Evolutionary conservation across 2,888 invertebrate species (phyloP).

Genomic region (Drosophila monieri): DNA sequence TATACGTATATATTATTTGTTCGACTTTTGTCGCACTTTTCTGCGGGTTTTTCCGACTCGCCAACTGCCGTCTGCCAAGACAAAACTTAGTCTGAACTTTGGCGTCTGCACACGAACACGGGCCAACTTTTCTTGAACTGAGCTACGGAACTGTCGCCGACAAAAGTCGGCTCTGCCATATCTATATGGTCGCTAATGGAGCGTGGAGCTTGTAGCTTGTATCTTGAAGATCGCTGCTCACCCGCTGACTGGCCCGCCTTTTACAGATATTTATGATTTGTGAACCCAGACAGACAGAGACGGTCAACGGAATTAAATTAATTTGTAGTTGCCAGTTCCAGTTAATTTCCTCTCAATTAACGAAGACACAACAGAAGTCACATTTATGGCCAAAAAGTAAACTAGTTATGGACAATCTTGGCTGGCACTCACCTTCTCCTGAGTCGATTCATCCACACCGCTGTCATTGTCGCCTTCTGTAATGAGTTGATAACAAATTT

Average conservation of each 20-base stretch:
- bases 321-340: slow-evolving; percentile 45
- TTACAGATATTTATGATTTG: slow-evolving; percentile 81
- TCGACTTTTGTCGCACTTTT: slow-evolving; percentile 39
- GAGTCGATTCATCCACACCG: slow-evolving; percentile 92
- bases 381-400: slow-evolving; percentile 31
- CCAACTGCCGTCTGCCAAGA: slow-evolving; percentile 66
- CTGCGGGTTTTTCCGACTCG: slow-evolving; percentile 64
- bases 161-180: slow-evolving; percentile 17
- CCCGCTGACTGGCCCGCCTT: slow-evolving; percentile 56
- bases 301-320: slow-evolving; percentile 48
- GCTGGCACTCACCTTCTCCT: slow-evolving; percentile 88
- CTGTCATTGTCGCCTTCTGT: slow-evolving; percentile 93
- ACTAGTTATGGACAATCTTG: slow-evolving; percentile 8
- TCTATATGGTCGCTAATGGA: slow-evolving; percentile 61
- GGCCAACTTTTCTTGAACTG: slow-evolving; percentile 22
- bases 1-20: slow-evolving; percentile 3
- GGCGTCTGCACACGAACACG: slow-evolving; percentile 45
- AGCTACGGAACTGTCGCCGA: slow-evolving; percentile 27
- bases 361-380: slow-evolving; percentile 8
- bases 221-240: slow-evolving; percentile 16
- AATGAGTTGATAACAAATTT: slow-evolving; percentile 58
- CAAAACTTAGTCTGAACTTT: slow-evolving; percentile 73
- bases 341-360: slow-evolving; percentile 53
- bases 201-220: slow-evolving; percentile 55
- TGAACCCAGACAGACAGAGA: slow-evolving; percentile 49